Evolutionary conservation across 2,113 vertebrate genomes (phyloP), one percentile per base, ranked within the genome.

Genomic region (Eulemur macaco): DNA sequence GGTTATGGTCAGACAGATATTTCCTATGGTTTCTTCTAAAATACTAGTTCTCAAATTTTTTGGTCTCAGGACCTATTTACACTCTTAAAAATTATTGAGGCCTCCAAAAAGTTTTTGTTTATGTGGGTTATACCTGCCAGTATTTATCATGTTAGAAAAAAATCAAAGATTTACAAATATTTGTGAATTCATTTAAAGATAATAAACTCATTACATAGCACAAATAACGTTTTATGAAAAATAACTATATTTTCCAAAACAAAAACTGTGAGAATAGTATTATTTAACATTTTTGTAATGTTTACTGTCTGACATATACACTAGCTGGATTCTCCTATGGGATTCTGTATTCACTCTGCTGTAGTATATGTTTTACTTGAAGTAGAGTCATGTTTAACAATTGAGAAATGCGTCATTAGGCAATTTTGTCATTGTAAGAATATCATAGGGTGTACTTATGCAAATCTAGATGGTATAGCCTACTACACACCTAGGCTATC

Each of bases 1-100:
- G 14, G 21, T 56, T 71, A 56, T 91, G 34, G 2, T 91, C 34
- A 93, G 17, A 56, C 17, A 27, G 45, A 29, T 47, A 82, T 68
- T 91, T 82, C 23, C 50, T 76, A 4, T 76, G 7, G 13, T 92
- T 92, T 74, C 37, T 86, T 45, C 58, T 69, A 63, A 76, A 77
- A 96, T 47, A 85, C 18, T 52, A 39, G n/a, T 88, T 88, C 37
- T 89, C 83, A 76, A 77, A 54, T 47, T 68, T n/a, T 89, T 86
- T 80, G 15, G 14, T 76, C 73, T 82, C 29, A 68, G 50, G 25
- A 86, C 20, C 6, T 29, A 73, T 86, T 81, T 52, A 77, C 4
- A 58, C n/a, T 89, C 50, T 54, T 80, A 83, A 77, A 77, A 37
- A 69, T 77, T 39, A 74, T 8, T 69, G 66, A 86, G 25, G 11